Percentiles rank a stretch among this genome's conserved stretches.
phyloP scores from a whole-genome alignment of 2,888 invertebrate species.

The Erebia palarica region DNA sequence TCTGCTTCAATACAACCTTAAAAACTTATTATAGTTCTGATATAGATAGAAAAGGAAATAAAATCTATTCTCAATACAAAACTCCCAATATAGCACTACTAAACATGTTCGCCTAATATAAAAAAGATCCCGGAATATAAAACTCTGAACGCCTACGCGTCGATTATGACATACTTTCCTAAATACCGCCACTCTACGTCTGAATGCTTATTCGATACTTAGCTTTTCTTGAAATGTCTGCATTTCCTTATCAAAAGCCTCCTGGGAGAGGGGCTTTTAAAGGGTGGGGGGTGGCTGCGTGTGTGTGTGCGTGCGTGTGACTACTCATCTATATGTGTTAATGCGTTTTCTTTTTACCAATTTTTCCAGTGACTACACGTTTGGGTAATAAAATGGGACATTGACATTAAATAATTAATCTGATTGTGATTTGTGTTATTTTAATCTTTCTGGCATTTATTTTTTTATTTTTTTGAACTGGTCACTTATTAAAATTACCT shows the following conservation, averaged over 20 bases:
- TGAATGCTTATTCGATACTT: slow-evolving; percentile 75
- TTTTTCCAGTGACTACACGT: slow-evolving; percentile 66
- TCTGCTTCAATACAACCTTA: background rate
- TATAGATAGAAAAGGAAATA: background rate
- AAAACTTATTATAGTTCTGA: background rate
- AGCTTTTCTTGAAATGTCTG: slow-evolving; percentile 81
- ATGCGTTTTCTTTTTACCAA: slow-evolving; percentile 83
- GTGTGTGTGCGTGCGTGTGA: slow-evolving; percentile 66
- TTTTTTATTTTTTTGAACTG: too few species aligned
- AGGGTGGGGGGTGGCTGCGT: slow-evolving; percentile 54
- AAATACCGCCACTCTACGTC: slow-evolving; percentile 63
- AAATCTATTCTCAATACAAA: background rate
- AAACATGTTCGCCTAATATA: slow-evolving; percentile 13
- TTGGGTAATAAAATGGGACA: slow-evolving; percentile 4
- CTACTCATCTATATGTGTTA: slow-evolving; percentile 81
- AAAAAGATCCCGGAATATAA: slow-evolving; percentile 37
- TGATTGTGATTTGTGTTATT: background rate
- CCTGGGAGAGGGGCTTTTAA: slow-evolving; percentile 68
- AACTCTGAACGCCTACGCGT: slow-evolving; percentile 39
- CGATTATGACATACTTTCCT: slow-evolving; percentile 64
- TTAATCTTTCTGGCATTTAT: background rate
- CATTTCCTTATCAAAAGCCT: slow-evolving; percentile 82
- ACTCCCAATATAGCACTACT: slow-evolving; percentile 6
- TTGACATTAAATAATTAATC: background rate
- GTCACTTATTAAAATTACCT: too few species aligned